A percentile compares a stretch with the other conserved stretches of the same genome.
These are phyloP conservation scores for Anas bahamensis DNA, from an alignment of 2,797 vertebrate genomes.

Conservation along the genomic window DNA sequence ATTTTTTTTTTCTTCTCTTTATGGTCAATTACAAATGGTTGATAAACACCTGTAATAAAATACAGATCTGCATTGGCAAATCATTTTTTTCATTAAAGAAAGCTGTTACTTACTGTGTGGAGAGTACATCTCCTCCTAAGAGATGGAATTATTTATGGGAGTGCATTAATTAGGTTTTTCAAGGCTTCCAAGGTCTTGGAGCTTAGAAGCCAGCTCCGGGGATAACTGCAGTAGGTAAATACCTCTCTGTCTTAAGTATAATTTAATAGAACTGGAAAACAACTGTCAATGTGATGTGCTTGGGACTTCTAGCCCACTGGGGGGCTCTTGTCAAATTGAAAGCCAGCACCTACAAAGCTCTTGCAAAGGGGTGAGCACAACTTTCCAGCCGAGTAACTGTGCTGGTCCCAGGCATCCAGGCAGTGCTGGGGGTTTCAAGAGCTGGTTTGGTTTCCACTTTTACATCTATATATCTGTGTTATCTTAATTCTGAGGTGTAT, in stretches of 20 bases:
- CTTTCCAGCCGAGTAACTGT: background rate
- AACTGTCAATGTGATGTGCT: background rate
- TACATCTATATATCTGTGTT: background rate
- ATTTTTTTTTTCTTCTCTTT: background rate
- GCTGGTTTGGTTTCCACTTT: background rate
- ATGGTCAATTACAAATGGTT: background rate
- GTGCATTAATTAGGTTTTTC: conserved; percentile 59
- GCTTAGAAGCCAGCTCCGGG: background rate
- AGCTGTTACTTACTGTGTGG: conserved; percentile 12
- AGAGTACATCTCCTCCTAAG: conserved; percentile 10
- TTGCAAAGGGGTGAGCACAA: background rate
- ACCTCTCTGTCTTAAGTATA: background rate
- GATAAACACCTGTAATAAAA: conserved; percentile 28
- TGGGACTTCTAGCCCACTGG: background rate
- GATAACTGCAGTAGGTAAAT: conserved; percentile 32
- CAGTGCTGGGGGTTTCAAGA: background rate
- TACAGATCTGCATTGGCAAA: background rate
- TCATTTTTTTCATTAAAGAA: background rate
- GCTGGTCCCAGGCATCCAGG: background rate
- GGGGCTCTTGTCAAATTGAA: background rate
- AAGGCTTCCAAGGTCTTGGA: conserved; percentile 31
- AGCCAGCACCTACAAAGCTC: background rate
- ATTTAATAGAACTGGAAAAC: background rate
- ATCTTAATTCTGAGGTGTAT: background rate
- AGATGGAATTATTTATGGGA: conserved; percentile 64